Percentiles rank a stretch among this genome's conserved stretches.
phyloP scores from a whole-genome alignment of 2,888 invertebrate genomes.

The Dolichopus griseipennis region DNA sequence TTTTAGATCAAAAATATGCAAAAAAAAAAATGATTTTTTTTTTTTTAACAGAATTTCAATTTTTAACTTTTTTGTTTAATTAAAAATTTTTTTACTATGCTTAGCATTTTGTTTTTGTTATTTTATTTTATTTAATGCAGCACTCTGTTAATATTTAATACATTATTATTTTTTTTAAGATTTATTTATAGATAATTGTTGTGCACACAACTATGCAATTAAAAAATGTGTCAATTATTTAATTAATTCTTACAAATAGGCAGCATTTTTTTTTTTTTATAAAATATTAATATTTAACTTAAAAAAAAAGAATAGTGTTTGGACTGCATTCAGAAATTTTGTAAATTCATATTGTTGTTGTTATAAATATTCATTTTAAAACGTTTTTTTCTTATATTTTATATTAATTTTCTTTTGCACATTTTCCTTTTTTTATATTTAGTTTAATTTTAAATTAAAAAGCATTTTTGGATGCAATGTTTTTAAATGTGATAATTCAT shows the following conservation, averaged over 20 bases:
- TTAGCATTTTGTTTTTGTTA: conserved; percentile 15
- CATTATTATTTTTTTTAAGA: background rate
- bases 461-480: too few species aligned
- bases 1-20: conserved; percentile 13
- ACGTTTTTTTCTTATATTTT: background rate
- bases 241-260: too few species aligned
- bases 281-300: too few species aligned
- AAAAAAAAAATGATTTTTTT: conserved; percentile 20
- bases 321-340: too few species aligned
- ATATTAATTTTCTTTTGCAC: conserved; percentile 13
- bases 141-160: conserved; percentile 17
- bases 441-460: too few species aligned
- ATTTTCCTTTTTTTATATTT: background rate
- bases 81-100: background rate
- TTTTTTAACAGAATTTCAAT: conserved; percentile 19
- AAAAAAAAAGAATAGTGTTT: too few species aligned
- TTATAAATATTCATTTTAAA: too few species aligned
- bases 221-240: too few species aligned
- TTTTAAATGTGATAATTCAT: too few species aligned
- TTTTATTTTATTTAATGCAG: conserved; percentile 20
- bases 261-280: too few species aligned
- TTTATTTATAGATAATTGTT: background rate
- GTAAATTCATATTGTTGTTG: too few species aligned
- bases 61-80: conserved; percentile 19
- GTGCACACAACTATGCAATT: background rate